These are phyloP conservation scores for Vipera latastei DNA, from an alignment of 2,797 vertebrate species.

Conservation along the genomic window DNA sequence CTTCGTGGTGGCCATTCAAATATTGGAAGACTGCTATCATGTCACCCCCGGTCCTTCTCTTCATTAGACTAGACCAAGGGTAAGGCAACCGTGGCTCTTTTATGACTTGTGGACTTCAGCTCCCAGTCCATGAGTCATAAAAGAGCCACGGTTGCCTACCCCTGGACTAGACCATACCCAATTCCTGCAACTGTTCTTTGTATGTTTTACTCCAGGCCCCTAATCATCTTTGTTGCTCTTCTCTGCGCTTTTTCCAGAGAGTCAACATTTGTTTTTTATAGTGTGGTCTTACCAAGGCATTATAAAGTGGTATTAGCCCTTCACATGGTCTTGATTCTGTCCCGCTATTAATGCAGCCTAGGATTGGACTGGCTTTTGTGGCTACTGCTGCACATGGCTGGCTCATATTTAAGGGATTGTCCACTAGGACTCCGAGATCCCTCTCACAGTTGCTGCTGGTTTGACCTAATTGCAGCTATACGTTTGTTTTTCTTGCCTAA, in stretches of 20 bases:
- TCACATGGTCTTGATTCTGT: neutral
- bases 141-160: too few species aligned
- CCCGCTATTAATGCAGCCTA: neutral
- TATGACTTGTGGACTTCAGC: too few species aligned
- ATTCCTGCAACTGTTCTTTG: neutral
- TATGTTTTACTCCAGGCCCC: neutral
- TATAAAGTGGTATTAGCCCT: neutral
- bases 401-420: neutral
- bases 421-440: neutral
- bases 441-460: neutral
- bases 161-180: neutral
- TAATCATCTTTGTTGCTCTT: neutral
- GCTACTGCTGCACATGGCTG: too few species aligned
- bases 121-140: too few species aligned
- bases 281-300: neutral
- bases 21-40: too few species aligned
- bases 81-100: too few species aligned
- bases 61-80: neutral
- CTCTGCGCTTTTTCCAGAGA: neutral
- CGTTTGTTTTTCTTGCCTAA: neutral
- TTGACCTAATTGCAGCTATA: neutral
- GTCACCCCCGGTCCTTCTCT: neutral
- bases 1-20: too few species aligned
- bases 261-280: neutral
- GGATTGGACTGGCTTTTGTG: neutral